Percentiles rank a stretch among this genome's conserved stretches.
Evolutionary conservation across 2,888 invertebrate genomes (phyloP).

Genomic region (Meiosimyza decipiens): DNA sequence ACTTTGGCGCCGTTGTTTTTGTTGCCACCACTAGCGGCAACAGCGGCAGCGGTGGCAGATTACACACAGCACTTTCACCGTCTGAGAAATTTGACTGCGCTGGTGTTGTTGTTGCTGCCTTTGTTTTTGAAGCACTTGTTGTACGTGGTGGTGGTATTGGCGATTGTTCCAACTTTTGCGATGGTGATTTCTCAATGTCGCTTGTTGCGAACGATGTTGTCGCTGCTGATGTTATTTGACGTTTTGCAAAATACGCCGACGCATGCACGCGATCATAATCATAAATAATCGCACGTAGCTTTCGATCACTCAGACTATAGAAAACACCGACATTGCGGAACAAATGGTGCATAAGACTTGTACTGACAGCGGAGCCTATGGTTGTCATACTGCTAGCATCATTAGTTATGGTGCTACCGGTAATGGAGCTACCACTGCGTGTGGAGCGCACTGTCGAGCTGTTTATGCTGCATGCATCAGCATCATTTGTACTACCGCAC

Average conservation of each 20-base stretch:
- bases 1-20: constrained; percentile 42
- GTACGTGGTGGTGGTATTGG: constrained; percentile 47
- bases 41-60: constrained; percentile 15
- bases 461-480: constrained; percentile 46
- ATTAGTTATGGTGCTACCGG: constrained; percentile 63
- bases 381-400: constrained; percentile 57
- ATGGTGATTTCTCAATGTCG: constrained; percentile 42
- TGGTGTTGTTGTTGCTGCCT: constrained; percentile 10
- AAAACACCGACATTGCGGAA: constrained; percentile 63
- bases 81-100: constrained; percentile 4
- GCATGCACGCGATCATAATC: constrained; percentile 60
- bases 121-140: constrained; percentile 26
- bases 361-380: constrained; percentile 54
- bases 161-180: constrained; percentile 40
- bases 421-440: constrained; percentile 44
- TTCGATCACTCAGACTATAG: constrained; percentile 59
- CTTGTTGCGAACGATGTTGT: constrained; percentile 43
- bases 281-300: constrained; percentile 62
- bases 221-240: not conserved
- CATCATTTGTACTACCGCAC: constrained; percentile 10
- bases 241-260: constrained; percentile 53
- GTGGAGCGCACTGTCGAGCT: constrained; percentile 38
- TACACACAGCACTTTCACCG: constrained; percentile 33
- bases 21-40: constrained; percentile 1
- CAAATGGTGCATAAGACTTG: constrained; percentile 53